Base-by-base conservation (phyloP, 2,113 vertebrate genomes). In the Boulengeromyrus knoepffleri region DNA sequence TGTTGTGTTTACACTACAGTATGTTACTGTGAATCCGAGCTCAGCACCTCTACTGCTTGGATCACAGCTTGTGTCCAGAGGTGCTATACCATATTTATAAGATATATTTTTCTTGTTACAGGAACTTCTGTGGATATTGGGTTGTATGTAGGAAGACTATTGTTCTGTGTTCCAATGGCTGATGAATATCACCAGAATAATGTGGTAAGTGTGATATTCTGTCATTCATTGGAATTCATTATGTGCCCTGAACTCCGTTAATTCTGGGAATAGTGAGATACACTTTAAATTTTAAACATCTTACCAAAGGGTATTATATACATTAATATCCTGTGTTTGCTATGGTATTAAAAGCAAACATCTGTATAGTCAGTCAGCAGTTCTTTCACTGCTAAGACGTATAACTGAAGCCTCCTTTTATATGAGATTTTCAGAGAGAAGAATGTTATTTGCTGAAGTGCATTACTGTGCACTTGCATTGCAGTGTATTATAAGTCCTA, bases 121-220 rank as follows among this genome's bases (percentile, higher is more conserved):
- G 47, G 91, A 42, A 93, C 92, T 85, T 52, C 52, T 19, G 88
- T 90, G 91, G 47, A 91, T 47, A 89, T 91, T 86, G 66, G 89
- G 90, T 91, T 94, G 92, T 94, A 93, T 96, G 93, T 95, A 93
- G 95, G 93, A 90, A 90, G 90, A 92, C 39, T 91, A 90, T 91
- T 49, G 88, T 91, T 62, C 83, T 91, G 92, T 90, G 89, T 91
- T 91, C 92, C 94, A 70, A 96, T 96, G 96, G 96, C 95, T 91
- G 95, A 95, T 93, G 93, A 95, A 90, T 94, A 95, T 91, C 84
- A 93, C 3, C 95, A 95, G 90, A 95, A 95, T 92, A 96, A 93
- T 91, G 92, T 93, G 95, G 96, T 96, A 47, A 94, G 95, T 94
- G 70, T 5, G 39, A 8, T 58, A 88, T 47, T 46, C n/a, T 70